Base-by-base conservation (phyloP, 2,113 vertebrate genomes). In the Natator depressus region DNA sequence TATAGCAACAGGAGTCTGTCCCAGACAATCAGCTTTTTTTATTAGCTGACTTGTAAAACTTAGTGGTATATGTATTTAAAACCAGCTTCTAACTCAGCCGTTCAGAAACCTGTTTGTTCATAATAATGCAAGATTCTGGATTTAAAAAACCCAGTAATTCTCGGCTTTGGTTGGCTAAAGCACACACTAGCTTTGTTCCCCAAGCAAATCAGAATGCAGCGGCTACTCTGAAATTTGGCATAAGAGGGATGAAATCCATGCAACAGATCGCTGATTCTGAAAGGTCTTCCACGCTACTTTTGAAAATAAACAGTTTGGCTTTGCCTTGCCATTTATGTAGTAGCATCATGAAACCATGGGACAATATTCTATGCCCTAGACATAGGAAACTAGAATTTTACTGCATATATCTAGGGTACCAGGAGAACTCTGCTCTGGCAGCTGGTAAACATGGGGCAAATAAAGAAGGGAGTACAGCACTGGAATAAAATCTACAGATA, bases 81-180 rank as follows among this genome's bases (percentile, higher is more conserved):
- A 76, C n/a, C 50, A 82, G 3, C 2, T 20, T 80, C 69, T 72
- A 62, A 75, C 24, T 38, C 57, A 86, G 38, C n/a, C 85, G 83
- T 78, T 84, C 92, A 93, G 89, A 93, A 96, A 93, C 78, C 72
- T 91, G 62, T 47, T 91, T 88, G 79, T 89, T 93, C 88, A 35
- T 81, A 38, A 82, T 84, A 89, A 53, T 4, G 1, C 1, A 0
- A 50, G 81, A 80, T 47, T 22, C 72, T 87, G 1, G 0, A 55
- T 65, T 94, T n/a, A 84, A 92, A 11, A 20, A n/a, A n/a, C 4
- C 65, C 17, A 38, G n/a, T 22, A 80, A 42, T 27, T 25, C 75
- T 78, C 42, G 5, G 12, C 7, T 29, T 46, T 78, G 75, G 20
- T 47, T 78, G 42, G 42, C 24, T 78, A 27, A 27, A 47, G 75